Conservation (phyloP, 2,113 vertebrate genomes). For the Engystomops pustulosus region DNA sequence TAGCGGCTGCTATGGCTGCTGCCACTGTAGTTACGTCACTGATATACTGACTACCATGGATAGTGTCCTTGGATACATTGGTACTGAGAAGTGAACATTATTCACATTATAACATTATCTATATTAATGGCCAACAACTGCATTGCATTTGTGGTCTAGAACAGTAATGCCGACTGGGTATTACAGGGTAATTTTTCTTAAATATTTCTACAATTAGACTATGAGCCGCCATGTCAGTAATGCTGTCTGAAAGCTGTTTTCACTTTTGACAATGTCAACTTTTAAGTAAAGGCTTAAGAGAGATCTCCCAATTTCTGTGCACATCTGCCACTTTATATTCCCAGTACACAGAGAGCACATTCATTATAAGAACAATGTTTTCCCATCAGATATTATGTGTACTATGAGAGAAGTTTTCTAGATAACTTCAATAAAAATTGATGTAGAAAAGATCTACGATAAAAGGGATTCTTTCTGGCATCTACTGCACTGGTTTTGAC, state of each 20-base stretch:
- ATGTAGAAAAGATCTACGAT: too few species aligned
- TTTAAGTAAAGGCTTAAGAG: neutral
- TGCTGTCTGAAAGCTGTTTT: conserved; percentile 40
- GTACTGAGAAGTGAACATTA: neutral
- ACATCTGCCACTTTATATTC: too few species aligned
- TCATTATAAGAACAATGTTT: too few species aligned
- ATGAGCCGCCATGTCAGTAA: conserved; percentile 6
- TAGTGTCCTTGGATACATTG: neutral
- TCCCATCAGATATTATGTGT: too few species aligned
- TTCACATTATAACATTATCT: too few species aligned
- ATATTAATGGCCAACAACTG: conserved; percentile 31
- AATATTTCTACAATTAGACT: neutral
- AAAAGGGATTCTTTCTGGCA: too few species aligned
- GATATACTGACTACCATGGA: neutral
- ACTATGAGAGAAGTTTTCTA: too few species aligned
- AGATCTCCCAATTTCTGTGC: neutral
- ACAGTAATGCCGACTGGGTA: conserved; percentile 8
- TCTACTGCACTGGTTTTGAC: too few species aligned
- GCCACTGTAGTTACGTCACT: too few species aligned
- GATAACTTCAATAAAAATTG: too few species aligned
- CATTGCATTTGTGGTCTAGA: conserved; percentile 36
- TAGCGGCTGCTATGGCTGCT: too few species aligned
- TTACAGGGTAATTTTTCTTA: conserved; percentile 26
- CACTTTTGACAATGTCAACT: conserved; percentile 38
- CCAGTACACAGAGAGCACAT: too few species aligned